Evolutionary conservation across 2,888 invertebrate genomes (phyloP).

Genomic region (Clepsis dumicolana): DNA sequence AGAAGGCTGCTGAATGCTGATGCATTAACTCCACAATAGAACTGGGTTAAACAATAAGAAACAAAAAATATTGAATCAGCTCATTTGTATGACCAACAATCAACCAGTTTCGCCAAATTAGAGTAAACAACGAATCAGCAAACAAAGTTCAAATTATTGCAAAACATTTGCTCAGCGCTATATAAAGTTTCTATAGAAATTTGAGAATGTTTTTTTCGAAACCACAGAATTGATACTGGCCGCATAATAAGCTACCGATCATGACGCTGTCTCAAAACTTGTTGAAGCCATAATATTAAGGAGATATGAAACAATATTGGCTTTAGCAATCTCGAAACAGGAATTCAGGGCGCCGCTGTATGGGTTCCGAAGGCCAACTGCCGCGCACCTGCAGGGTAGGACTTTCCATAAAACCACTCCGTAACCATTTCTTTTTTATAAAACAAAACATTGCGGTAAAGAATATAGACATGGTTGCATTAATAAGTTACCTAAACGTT

Average conservation of each 20-base stretch:
- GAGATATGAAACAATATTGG: conserved; percentile 26
- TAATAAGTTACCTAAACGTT: not conserved
- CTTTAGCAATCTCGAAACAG: conserved; percentile 22
- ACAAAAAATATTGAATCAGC: conserved; percentile 12
- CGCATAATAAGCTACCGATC: not conserved
- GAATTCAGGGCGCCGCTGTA: conserved; percentile 33
- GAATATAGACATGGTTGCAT: not conserved
- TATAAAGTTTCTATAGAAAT: not conserved
- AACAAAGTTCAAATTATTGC: not conserved
- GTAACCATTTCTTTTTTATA: not conserved
- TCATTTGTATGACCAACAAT: conserved; percentile 2
- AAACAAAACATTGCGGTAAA: not conserved
- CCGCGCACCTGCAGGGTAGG: conserved; percentile 25
- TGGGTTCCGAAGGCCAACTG: conserved; percentile 25
- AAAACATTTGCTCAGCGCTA: not conserved
- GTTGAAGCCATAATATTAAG: conserved; percentile 25
- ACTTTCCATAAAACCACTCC: conserved; percentile 25
- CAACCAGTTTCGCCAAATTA: conserved; percentile 7
- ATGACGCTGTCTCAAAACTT: not conserved
- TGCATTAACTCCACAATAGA: conserved; percentile 7
- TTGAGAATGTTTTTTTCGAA: not conserved
- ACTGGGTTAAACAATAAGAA: conserved; percentile 34
- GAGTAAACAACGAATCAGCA: conserved; percentile 17
- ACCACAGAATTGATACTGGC: conserved; percentile 1
- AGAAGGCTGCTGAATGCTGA: conserved; percentile 6